Evolutionary conservation across 2,113 vertebrate species (phyloP), one percentile per base, ranked within the genome.

Genomic region (Tragelaphus strepsiceros): DNA sequence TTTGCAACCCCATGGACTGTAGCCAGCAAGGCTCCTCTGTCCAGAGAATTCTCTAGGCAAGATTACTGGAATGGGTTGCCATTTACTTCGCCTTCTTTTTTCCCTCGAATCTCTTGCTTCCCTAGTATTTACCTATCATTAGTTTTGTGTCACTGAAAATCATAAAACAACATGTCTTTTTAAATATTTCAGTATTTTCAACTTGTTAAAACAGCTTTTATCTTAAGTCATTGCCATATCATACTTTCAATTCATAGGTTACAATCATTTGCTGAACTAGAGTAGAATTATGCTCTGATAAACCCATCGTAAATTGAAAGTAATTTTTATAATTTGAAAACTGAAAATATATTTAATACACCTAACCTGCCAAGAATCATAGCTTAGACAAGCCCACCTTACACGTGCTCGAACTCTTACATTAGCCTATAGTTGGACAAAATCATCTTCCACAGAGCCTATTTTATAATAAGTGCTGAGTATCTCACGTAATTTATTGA

Each of bases 181-280:
- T 3, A 80, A 89, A 86, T n/a, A 13, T 22, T 93, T 26, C 28
- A 83, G 3, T 51, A 54, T 86, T 93, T 78, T 84, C 22, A 35
- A 85, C 77, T 92, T 89, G 26, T 61, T 82, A 89, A 74, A 5
- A 71, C 22, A 12, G 1, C 22, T 87, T 4, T 81, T 64, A 92
- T 46, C 19, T 78, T 78, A 78, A 58, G 71, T 59, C 35, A 43
- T 26, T 39, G 21, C 5, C n/a, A 84, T 32, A 54, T 1, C 24
- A 78, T 62, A 32, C 5, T 94, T 93, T 88, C 53, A 92, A 92
- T 86, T 95, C 67, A 86, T 46, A 96, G 32, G 85, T 90, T 58
- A 83, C 0, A 43, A 62, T 61, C 22, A 80, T 82, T 17, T 56
- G 15, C 49, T n/a, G 2, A 83, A 22, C 51, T 56, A 15, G 32